Conservation (phyloP, 2,888 invertebrate genomes). For the Lasioglossum lativentre region DNA sequence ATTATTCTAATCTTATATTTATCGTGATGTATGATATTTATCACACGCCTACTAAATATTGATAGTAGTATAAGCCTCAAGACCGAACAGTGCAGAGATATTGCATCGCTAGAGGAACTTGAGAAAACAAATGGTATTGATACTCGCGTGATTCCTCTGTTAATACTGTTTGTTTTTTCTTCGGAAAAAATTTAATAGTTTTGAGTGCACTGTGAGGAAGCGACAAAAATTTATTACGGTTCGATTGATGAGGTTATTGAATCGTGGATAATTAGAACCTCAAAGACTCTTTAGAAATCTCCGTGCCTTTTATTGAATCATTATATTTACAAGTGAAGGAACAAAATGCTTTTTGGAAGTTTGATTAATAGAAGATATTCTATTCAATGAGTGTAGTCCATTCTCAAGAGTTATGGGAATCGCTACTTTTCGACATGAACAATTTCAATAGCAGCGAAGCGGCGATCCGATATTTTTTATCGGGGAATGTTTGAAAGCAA, state of each 20-base stretch:
- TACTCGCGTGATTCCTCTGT: constrained; percentile 28
- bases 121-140: constrained; percentile 46
- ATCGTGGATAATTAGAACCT: constrained; percentile 5
- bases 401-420: background rate
- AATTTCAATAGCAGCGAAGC: constrained; percentile 21
- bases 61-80: constrained; percentile 38
- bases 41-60: constrained; percentile 58
- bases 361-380: background rate
- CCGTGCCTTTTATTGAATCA: constrained; percentile 5
- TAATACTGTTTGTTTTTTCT: constrained; percentile 46
- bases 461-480: constrained; percentile 25
- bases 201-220: constrained; percentile 12
- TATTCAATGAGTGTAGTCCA: background rate
- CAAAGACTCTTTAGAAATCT: constrained; percentile 13
- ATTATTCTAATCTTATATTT: constrained; percentile 73
- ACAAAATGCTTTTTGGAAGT: constrained; percentile 2
- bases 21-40: constrained; percentile 72
- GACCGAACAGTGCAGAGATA: constrained; percentile 22
- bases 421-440: background rate
- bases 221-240: constrained; percentile 18
- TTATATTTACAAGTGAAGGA: background rate
- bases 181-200: constrained; percentile 16
- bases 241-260: constrained; percentile 40
- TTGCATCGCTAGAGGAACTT: background rate
- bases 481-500: constrained; percentile 21